A percentile compares a stretch with the other conserved stretches of the same genome.
Evolutionary conservation across 2,113 vertebrate species (phyloP).

Genomic region (Capreolus pygargus): DNA sequence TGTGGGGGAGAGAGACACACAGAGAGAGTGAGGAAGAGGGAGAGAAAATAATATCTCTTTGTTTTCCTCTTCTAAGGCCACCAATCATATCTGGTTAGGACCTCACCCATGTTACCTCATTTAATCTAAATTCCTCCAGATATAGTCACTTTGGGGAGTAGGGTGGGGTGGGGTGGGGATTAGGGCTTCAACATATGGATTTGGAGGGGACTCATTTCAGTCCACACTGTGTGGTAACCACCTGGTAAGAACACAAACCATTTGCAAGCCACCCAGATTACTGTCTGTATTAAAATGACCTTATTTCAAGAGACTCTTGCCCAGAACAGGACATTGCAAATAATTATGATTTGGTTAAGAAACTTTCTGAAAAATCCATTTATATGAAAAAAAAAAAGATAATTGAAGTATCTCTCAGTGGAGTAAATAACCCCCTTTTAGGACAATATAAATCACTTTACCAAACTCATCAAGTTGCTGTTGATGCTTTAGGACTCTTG

Average conservation of each 20-base stretch:
- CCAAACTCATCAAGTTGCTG: background rate
- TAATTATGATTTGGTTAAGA: background rate
- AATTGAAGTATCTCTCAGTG: background rate
- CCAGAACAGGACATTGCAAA: background rate
- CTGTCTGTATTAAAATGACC: background rate
- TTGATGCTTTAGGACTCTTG: background rate
- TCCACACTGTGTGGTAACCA: background rate
- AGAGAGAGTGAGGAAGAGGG: background rate
- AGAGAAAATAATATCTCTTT: background rate
- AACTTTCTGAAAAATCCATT: background rate
- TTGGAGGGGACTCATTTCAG: background rate
- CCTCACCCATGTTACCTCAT: background rate
- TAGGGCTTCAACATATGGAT: background rate
- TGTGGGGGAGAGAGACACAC: background rate
- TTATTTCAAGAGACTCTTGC: background rate
- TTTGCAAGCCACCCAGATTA: background rate
- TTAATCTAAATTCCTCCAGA: background rate
- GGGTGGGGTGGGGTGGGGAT: background rate
- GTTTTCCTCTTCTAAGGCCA: background rate
- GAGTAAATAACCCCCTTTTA: background rate
- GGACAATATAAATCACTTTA: background rate
- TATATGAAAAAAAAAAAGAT: conserved; percentile 4
- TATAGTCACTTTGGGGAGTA: background rate
- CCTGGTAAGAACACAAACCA: background rate
- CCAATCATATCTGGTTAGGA: background rate